These are phyloP conservation scores for Apis laboriosa DNA, from an alignment of 1,140 invertebrate species.

Conservation along the genomic window DNA sequence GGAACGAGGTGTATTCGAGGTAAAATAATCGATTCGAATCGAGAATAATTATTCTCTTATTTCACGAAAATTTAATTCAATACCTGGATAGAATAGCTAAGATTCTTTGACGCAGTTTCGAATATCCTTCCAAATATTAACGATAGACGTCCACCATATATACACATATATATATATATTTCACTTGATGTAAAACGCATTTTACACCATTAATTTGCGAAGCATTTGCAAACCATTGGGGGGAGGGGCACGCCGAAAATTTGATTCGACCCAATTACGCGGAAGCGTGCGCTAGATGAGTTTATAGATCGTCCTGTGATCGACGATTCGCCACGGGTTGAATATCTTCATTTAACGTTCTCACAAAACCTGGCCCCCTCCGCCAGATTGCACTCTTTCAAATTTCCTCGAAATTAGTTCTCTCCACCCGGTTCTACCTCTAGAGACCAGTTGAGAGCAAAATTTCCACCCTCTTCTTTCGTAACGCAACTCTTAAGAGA, in stretches of 20 bases:
- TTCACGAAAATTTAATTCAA: no score
- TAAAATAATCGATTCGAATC: no score
- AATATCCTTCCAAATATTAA: neutral
- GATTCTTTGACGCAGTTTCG: no score
- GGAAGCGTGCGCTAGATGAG: neutral
- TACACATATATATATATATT: neutral
- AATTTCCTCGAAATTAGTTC: neutral
- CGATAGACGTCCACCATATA: neutral
- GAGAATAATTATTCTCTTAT: no score
- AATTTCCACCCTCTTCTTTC: no score
- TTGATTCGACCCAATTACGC: constrained; percentile 1
- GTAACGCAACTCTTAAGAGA: no score
- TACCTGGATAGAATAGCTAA: no score
- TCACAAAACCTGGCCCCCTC: neutral
- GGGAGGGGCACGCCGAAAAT: neutral
- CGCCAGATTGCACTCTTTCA: neutral
- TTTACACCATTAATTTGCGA: constrained; percentile 17
- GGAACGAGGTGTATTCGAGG: no score
- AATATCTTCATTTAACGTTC: neutral
- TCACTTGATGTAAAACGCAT: neutral
- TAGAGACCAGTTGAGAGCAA: no score
- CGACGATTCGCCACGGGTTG: neutral
- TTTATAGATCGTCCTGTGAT: constrained; percentile 5
- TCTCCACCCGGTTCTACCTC: neutral
- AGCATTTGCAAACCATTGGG: neutral